Base-by-base conservation (phyloP, 1,140 invertebrate genomes). In the Chymomyza costata region DNA sequence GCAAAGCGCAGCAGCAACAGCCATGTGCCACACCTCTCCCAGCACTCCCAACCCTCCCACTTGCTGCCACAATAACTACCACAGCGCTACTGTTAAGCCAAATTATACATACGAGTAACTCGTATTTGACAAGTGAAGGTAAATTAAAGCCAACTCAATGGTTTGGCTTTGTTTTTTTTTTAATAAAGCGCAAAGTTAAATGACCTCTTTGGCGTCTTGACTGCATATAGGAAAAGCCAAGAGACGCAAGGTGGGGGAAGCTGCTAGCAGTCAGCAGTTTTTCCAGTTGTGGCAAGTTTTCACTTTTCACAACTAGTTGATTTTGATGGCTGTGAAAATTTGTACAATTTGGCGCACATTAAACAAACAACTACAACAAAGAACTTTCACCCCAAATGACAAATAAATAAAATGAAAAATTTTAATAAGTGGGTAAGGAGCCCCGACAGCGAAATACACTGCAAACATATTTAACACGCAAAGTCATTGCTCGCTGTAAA, bases 281-380 rank as follows among this genome's bases (percentile, higher is more conserved):
- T 80, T 71, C 67, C 73, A 80, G 74, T 80, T 78, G n/a, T n/a
- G 67, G 53, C 76, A 46, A 50, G 74, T 78, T 78, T 78, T 78
- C 73, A 78, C 73, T 78, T 78, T 78, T 80, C 73, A 68, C 73
- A 78, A 76, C 68, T 28, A 17, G 19, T 21, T 21, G n/a, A 19
- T 17, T 31, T 55, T 30, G 31, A 6, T 38, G 19, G 16, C 30
- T 63, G 37, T 41, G 55, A 48, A 63, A 56, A 58, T 60, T 50
- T 38, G 54, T 70, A 62, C 56, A 51, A 64, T 78, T 76, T 76
- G 65, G 66, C 61, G 56, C 30, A 45, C 39, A 35, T 6, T 21
- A 28, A 28, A 61, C 19, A 34, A 18, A 55, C 51, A 41, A 50
- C n/a, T 38, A 25, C 48, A 25, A 25, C 32, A 46, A 25, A 32